Conservation (phyloP, 2,888 invertebrate species). For the Apamea anceps region DNA sequence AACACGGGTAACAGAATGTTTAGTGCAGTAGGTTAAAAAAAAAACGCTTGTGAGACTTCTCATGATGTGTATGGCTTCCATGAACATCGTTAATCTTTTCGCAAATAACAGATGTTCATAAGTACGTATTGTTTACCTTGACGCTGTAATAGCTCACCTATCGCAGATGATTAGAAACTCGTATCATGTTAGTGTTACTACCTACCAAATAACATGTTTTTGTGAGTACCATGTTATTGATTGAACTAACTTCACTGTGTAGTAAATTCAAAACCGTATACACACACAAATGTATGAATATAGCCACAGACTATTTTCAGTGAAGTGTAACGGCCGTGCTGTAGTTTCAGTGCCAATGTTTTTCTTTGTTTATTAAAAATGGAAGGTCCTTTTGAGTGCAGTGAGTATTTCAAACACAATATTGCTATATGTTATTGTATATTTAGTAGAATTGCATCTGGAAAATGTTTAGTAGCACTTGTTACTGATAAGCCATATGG, state of each 20-base stretch:
- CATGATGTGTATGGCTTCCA: slow-evolving; percentile 74
- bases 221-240: slow-evolving; percentile 65
- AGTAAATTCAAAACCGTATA: slow-evolving; percentile 72
- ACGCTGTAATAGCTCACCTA: slow-evolving; percentile 57
- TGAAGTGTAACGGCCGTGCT: slow-evolving; percentile 78
- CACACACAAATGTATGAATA: slow-evolving; percentile 77
- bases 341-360: slow-evolving; percentile 68
- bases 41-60: slow-evolving; percentile 76
- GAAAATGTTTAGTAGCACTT: slow-evolving; percentile 15
- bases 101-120: slow-evolving; percentile 66
- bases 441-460: slow-evolving; percentile 10
- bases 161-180: slow-evolving; percentile 65
- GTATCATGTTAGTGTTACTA: slow-evolving; percentile 59
- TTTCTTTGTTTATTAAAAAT: slow-evolving; percentile 71
- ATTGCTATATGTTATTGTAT: slow-evolving; percentile 3
- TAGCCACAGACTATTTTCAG: slow-evolving; percentile 84
- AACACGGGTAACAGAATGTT: slow-evolving; percentile 46
- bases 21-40: slow-evolving; percentile 43
- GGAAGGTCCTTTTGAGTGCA: slow-evolving; percentile 82
- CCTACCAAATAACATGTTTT: slow-evolving; percentile 65
- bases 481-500: slow-evolving; percentile 69
- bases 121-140: slow-evolving; percentile 75
- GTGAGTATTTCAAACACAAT: slow-evolving; percentile 72
- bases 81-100: slow-evolving; percentile 47
- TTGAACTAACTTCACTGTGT: slow-evolving; percentile 80